Evolutionary conservation across 2,888 invertebrate species (phyloP), one percentile per base, ranked within the genome.

Genomic region (Argyresthia albistria): DNA sequence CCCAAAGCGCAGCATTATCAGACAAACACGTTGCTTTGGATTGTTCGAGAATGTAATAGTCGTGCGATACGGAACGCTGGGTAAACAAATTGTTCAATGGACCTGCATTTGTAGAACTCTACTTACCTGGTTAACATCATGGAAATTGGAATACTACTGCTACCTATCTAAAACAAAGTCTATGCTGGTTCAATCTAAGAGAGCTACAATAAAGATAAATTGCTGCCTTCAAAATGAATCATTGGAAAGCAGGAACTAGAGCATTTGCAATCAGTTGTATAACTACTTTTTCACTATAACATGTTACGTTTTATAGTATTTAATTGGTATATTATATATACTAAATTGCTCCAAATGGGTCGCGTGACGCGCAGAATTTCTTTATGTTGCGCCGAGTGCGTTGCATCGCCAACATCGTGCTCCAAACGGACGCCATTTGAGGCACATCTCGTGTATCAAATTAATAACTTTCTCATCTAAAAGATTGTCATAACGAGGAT

Each of bases 381-480:
- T 47, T 47, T 25, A 12, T 35, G 15, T n/a, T 8, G 9, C n/a
- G 47, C 35, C 35, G 25, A 35, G 35, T n/a, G 47, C 12, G 9
- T 45, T 15, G 14, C 10, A 35, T 12, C 47, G 49, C 37, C 43
- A 54, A 4, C 25, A 25, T 25, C 25, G 25, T 51, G 47, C 52
- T 25, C 45, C 35, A 45, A 16, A 50, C 62, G 59, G 59, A 63
- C 60, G 60, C 60, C 61, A 54, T 57, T 68, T 63, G 68, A 63
- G 67, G 68, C 63, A 60, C 56, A 60, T 36, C 36, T 36, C 14
- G n/a, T 14, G 9, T 35, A 48, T 12, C 48, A 36, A 68, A 67
- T 59, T 61, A 64, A 63, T 61, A 64, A 77, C 80, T 83, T 80
- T 82, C 81, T 73, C 73, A 62, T 69, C 63, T 62, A 62, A 36